Conservation (phyloP, 2,113 vertebrate genomes). For the Climacteris rufus region DNA sequence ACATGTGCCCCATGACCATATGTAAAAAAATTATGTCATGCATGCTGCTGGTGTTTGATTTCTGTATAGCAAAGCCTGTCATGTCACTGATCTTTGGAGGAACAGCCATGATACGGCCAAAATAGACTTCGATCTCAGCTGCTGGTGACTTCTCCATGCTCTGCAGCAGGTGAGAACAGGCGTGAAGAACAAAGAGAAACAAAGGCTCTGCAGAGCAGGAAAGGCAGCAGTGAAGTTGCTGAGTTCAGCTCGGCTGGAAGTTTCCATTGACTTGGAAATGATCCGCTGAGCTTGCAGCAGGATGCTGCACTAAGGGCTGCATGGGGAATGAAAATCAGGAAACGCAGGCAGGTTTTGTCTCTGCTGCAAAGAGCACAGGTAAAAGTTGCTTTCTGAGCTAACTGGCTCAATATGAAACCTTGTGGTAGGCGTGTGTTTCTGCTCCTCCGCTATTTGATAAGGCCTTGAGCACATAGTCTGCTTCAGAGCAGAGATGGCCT, state of each 20-base stretch:
- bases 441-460: neutral
- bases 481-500: neutral
- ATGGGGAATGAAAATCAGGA: neutral
- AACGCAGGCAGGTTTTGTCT: neutral
- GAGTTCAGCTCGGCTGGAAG: accelerated
- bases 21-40: neutral
- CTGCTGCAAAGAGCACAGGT: neutral
- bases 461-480: neutral
- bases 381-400: neutral
- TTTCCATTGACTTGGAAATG: neutral
- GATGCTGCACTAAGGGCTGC: neutral
- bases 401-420: neutral
- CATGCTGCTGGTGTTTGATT: neutral
- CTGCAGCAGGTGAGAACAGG: neutral
- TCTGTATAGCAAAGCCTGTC: neutral
- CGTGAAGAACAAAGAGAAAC: neutral
- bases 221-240: neutral
- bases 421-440: accelerated
- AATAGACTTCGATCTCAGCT: neutral
- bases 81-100: neutral
- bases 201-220: neutral
- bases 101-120: neutral
- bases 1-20: neutral
- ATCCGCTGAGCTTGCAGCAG: neutral
- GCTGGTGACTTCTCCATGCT: neutral